Evolutionary conservation across 2,888 invertebrate genomes (phyloP).

Genomic region (Apomyelois bistriatella): DNA sequence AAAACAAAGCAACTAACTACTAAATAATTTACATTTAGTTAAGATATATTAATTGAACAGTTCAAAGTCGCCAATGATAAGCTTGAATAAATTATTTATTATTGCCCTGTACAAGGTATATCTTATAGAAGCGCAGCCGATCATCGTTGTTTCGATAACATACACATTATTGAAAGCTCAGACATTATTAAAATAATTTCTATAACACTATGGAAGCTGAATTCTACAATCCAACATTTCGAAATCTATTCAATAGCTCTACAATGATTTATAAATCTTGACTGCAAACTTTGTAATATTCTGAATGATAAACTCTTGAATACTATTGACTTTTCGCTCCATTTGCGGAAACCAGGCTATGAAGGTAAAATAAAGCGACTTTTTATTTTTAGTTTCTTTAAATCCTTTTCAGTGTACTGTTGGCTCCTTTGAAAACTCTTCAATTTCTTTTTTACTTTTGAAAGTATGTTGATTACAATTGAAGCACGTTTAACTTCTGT

Average conservation of each 20-base stretch:
- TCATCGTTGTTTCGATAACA: neutral
- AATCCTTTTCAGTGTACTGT: slow-evolving; percentile 56
- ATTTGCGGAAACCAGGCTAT: slow-evolving; percentile 75
- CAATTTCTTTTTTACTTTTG: slow-evolving; percentile 43
- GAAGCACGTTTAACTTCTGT: slow-evolving; percentile 17
- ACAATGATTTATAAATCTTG: neutral
- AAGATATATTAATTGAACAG: too few species aligned
- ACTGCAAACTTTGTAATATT: neutral
- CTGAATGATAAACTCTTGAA: slow-evolving; percentile 32
- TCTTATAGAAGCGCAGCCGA: too few species aligned
- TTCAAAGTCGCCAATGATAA: too few species aligned
- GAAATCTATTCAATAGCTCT: slow-evolving; percentile 13
- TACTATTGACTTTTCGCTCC: slow-evolving; percentile 66
- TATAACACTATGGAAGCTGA: neutral
- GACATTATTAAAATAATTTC: neutral
- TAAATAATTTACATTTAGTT: too few species aligned
- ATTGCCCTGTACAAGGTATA: too few species aligned
- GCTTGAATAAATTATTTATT: too few species aligned
- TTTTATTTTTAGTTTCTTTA: slow-evolving; percentile 44
- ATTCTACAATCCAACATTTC: neutral
- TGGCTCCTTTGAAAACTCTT: slow-evolving; percentile 33
- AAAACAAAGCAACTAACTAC: too few species aligned
- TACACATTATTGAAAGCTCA: neutral
- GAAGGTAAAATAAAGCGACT: slow-evolving; percentile 67
- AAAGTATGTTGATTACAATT: slow-evolving; percentile 16